phyloP scores from a whole-genome alignment of 2,797 vertebrate species.

The Pelodytes ibericus region DNA sequence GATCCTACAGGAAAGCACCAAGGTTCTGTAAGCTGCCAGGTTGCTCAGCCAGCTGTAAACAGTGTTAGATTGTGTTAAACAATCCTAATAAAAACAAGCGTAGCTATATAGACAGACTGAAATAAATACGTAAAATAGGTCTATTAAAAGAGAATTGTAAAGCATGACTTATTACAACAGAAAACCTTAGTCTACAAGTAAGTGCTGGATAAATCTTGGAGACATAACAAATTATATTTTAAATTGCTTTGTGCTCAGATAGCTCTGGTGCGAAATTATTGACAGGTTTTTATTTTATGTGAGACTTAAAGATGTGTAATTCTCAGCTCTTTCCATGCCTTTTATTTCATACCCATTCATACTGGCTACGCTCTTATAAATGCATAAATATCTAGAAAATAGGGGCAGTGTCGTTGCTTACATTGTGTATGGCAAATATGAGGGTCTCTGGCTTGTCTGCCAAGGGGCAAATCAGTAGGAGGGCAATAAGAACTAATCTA shows the following conservation, averaged over 20 bases:
- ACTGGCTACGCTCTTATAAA: too few species aligned
- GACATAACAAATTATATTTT: slow-evolving; percentile 1
- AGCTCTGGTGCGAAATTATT: background rate
- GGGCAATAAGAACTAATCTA: too few species aligned
- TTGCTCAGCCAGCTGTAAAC: background rate
- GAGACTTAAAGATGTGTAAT: background rate
- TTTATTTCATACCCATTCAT: too few species aligned
- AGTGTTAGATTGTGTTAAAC: background rate
- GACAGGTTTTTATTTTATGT: background rate
- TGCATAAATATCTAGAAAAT: too few species aligned
- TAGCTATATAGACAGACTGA: background rate
- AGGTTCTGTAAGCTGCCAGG: background rate
- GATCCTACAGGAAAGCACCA: too few species aligned
- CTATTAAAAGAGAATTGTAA: background rate
- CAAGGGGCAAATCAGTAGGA: too few species aligned
- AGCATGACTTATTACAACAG: background rate
- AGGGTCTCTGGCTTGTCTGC: too few species aligned
- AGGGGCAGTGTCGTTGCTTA: too few species aligned
- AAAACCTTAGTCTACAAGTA: background rate
- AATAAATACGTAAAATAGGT: background rate
- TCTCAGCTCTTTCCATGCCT: background rate
- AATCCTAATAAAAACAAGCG: background rate
- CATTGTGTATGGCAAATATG: too few species aligned
- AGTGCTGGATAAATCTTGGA: background rate
- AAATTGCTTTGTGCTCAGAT: background rate